phyloP scores from a whole-genome alignment of 2,113 vertebrate genomes.

The Etheostoma spectabile region DNA sequence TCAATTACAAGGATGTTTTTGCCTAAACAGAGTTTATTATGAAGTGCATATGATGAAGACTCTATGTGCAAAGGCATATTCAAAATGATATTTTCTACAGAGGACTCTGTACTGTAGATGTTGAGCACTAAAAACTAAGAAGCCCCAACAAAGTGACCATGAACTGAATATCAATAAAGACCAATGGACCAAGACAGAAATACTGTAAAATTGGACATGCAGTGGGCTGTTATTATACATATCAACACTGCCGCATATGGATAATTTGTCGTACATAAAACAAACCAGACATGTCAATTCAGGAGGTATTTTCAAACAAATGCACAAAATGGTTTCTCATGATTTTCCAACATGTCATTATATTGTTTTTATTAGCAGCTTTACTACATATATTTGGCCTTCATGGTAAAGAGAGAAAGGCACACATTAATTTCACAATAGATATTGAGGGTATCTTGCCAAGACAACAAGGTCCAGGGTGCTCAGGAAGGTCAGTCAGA shows the following conservation, averaged over 20 bases:
- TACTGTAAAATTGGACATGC: neutral
- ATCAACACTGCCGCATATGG: neutral
- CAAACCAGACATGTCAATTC: neutral
- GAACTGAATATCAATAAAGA: constrained; percentile 3
- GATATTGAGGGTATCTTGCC: too few species aligned
- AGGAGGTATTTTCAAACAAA: neutral
- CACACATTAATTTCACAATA: too few species aligned
- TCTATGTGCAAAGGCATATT: neutral
- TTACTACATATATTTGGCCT: too few species aligned
- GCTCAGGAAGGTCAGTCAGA: too few species aligned
- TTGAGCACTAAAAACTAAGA: neutral
- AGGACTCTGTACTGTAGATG: neutral
- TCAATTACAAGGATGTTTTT: constrained; percentile 50
- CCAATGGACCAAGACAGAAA: neutral
- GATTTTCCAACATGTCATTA: too few species aligned
- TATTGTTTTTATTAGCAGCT: too few species aligned
- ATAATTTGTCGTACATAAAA: too few species aligned
- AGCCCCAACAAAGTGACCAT: neutral
- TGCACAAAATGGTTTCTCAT: neutral
- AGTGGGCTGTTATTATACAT: neutral
- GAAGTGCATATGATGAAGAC: constrained; percentile 10
- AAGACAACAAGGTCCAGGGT: too few species aligned
- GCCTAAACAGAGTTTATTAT: constrained; percentile 42
- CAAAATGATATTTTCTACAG: constrained; percentile 3
- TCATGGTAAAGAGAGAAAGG: too few species aligned